Base-by-base conservation (phyloP, 2,888 invertebrate species). In the Acronicta psi region DNA sequence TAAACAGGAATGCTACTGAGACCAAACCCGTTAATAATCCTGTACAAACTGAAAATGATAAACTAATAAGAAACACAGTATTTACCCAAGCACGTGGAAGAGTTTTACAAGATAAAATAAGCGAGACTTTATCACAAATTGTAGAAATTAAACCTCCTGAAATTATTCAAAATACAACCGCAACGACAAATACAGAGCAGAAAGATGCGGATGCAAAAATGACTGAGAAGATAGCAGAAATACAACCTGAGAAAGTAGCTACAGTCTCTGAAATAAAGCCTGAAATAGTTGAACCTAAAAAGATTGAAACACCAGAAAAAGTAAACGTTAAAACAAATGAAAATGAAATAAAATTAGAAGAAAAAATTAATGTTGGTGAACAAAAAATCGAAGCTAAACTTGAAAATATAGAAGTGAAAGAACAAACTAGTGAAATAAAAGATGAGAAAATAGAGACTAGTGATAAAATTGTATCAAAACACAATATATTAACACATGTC, bases 61-160 rank as follows among this genome's bases (percentile, higher is more conserved):
- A 91, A 68, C 73, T 90, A 40, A 69, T 90, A n/a, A 84, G 93
- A 69, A 92, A 92, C 43, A 93, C 93, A 7, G 92, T 93, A 2
- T 93, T 75, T 54, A 86, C 89, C 1, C 93, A 93, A 86, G 93
- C 93, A 0, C 83, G 92, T 36, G 90, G 89, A 0, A 84, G 91
- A 73, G 66, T 91, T 41, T 67, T 91, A 37, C 83, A 81, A 44
- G 90, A 90, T 31, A 89, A 89, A 69, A 58, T 80, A 72, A 59
- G 69, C 50, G 59, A 74, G 45, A 51, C 31, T 14, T 6, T 65
- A 17, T 42, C 34, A 44, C 72, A 67, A 42, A 23, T 47, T 53
- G 14, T 50, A 55, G 65, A 66, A 29, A 61, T 49, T 31, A 68
- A 61, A 49, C 13, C 43, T 41, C 38, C 45, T 25, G 59, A 70